Evolutionary conservation across 2,888 invertebrate genomes (phyloP), one percentile per base, ranked within the genome.

Genomic region (Brachycybe producta): DNA sequence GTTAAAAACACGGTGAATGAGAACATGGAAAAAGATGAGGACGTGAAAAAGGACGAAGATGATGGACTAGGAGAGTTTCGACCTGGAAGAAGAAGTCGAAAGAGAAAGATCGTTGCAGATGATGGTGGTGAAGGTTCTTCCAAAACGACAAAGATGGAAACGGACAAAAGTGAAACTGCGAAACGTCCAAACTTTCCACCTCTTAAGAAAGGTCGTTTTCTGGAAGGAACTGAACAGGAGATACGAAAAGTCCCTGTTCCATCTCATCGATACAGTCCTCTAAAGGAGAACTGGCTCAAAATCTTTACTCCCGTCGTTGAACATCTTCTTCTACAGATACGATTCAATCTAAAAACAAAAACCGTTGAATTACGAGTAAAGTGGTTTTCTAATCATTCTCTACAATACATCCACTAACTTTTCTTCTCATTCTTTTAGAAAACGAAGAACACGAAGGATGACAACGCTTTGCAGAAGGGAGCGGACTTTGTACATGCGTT

Each of bases 401-500:
- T 11, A 17, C 11, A 24, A 13, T 41, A 8, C 15, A 11, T 40
- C 24, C n/a, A n/a, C 11, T 32, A 17, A 42, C 30, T 47, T 47
- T 38, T 48, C 13, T 46, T 17, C 19, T 19, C n/a, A 13, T 27
- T 34, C 23, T 47, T 28, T 30, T 60, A 71, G 70, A 65, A 68
- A 5, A 67, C 68, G 55, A 67, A 74, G 38, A 80, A 83, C 61
- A 85, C 86, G 0, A 76, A 78, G 57, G 92, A 95, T 62, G 80
- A 91, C 56, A 79, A 82, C 8, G 85, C 90, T 67, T 71, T 98
- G 54, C 97, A 98, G 67, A 97, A 94, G 70, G 98, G 85, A 43
- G 91, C 94, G 13, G 98, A 99, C 70, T 99, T 99, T 74, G 87
- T 99, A 0, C 84, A 83, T 68, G 97, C 97, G 2, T 97, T 97